phyloP scores from a whole-genome alignment of 2,888 invertebrate genomes.

The Aphodius granarius region DNA sequence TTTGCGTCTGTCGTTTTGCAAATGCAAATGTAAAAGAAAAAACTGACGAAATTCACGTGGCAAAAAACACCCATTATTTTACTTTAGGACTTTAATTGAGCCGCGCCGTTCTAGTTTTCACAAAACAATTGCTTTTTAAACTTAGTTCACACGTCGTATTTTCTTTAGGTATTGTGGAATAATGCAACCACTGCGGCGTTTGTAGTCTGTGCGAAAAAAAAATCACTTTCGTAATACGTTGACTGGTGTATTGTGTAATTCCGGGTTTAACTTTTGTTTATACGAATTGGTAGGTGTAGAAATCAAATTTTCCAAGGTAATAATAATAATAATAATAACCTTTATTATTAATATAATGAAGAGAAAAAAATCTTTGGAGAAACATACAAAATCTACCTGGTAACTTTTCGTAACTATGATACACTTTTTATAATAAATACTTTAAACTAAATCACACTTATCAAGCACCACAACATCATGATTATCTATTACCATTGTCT shows the following conservation, averaged over 20 bases:
- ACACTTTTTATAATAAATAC: slow-evolving; percentile 3
- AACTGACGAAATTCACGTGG: not conserved
- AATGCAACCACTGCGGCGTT: not conserved
- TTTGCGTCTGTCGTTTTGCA: not conserved
- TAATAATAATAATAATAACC: not conserved
- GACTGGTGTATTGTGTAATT: not conserved
- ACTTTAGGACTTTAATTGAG: not conserved
- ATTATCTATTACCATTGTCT: not conserved
- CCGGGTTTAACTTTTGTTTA: not conserved
- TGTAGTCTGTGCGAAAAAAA: not conserved
- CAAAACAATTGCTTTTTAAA: not conserved
- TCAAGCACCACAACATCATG: not conserved
- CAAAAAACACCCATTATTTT: not conserved
- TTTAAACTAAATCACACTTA: not conserved
- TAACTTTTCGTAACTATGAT: slow-evolving; percentile 4
- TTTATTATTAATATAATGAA: not conserved
- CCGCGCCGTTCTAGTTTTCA: not conserved
- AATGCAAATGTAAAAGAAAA: not conserved
- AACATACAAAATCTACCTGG: not conserved
- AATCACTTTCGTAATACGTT: not conserved
- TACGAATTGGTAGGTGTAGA: not conserved
- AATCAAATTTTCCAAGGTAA: not conserved
- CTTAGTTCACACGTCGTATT: not conserved
- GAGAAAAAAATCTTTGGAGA: not conserved
- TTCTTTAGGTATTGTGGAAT: not conserved